Evolutionary conservation across 2,797 vertebrate genomes (phyloP).

Genomic region (Poeciliopsis turneri): DNA sequence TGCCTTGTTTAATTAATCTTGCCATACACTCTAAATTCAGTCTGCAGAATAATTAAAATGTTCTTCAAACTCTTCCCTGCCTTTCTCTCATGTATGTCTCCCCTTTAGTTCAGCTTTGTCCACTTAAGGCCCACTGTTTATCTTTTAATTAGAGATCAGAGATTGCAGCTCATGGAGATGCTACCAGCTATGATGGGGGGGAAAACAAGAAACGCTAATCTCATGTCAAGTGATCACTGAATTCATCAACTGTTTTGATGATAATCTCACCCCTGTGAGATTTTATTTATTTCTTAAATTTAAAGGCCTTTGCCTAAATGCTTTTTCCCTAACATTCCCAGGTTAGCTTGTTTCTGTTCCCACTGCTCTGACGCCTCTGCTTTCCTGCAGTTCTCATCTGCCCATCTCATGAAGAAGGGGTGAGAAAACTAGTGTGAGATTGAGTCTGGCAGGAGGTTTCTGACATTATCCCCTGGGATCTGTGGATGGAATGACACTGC

Average conservation of each 20-base stretch:
- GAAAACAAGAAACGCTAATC: conserved; percentile 15
- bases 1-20: conserved; percentile 68
- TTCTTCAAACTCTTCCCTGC: not conserved
- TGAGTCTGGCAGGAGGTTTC: conserved; percentile 60
- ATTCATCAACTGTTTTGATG: not conserved
- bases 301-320: not conserved
- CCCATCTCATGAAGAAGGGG: conserved; percentile 22
- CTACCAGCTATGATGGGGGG: conserved; percentile 5
- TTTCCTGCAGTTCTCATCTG: conserved; percentile 19
- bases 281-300: conserved; percentile 14
- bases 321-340: not conserved
- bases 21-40: conserved; percentile 27
- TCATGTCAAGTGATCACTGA: conserved; percentile 4
- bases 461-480: conserved; percentile 24
- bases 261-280: not conserved
- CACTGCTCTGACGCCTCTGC: conserved; percentile 32
- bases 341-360: conserved; percentile 1
- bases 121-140: conserved; percentile 27
- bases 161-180: conserved; percentile 23
- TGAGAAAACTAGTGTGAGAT: conserved; percentile 58
- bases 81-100: conserved; percentile 7
- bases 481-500: conserved; percentile 13
- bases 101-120: conserved; percentile 21
- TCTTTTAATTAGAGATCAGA: conserved; percentile 51
- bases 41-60: conserved; percentile 19